phyloP scores from a whole-genome alignment of 2,888 invertebrate genomes.

The Apantesis nais region DNA sequence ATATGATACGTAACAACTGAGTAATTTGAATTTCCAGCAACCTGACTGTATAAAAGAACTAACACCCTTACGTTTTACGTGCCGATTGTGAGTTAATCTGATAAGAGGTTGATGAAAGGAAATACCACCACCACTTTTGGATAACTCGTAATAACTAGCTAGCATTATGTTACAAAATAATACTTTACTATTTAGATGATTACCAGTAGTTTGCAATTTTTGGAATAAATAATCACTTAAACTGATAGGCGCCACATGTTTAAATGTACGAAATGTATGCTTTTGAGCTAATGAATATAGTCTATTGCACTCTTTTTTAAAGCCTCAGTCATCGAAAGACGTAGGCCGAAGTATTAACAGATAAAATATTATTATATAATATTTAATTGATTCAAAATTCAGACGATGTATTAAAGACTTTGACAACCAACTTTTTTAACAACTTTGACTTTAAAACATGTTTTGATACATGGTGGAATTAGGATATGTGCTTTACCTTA shows the following conservation, averaged over 20 bases:
- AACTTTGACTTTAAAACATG: too few relatives aligned
- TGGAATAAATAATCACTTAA: not conserved
- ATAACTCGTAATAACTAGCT: not conserved
- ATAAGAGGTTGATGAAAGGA: constrained; percentile 17
- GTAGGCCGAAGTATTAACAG: too few relatives aligned
- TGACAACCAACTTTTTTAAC: too few relatives aligned
- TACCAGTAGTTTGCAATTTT: not conserved
- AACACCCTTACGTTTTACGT: constrained; percentile 1
- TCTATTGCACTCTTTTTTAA: not conserved
- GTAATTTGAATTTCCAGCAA: not conserved
- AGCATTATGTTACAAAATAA: not conserved
- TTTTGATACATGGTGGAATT: too few relatives aligned
- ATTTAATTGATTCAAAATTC: too few relatives aligned
- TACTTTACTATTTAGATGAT: not conserved
- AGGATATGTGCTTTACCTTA: too few relatives aligned
- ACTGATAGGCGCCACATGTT: too few relatives aligned
- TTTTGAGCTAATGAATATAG: not conserved
- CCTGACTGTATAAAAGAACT: not conserved
- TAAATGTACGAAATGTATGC: not conserved
- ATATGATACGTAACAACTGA: not conserved
- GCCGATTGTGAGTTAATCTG: constrained; percentile 10
- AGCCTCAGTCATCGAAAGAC: too few relatives aligned
- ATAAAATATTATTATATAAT: too few relatives aligned
- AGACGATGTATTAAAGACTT: too few relatives aligned
- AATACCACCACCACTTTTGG: not conserved